These are phyloP conservation scores for Chaenogobius annularis DNA, from an alignment of 2,113 vertebrate species.

Conservation along the genomic window DNA sequence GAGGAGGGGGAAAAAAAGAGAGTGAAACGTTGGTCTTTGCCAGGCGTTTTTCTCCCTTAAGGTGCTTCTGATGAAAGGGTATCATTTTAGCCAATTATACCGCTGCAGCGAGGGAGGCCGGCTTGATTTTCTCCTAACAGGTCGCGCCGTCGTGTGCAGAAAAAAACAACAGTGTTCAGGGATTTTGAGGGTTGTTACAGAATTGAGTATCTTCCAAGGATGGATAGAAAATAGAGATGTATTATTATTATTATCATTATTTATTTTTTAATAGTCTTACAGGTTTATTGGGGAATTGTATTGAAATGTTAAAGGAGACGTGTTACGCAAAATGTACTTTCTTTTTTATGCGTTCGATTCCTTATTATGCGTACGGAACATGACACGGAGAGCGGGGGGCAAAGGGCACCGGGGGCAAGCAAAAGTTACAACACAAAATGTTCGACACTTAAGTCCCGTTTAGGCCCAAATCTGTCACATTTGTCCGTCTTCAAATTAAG, in stretches of 20 bases:
- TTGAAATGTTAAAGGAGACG: too few species aligned
- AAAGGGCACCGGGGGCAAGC: too few species aligned
- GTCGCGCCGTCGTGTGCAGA: conserved; percentile 26
- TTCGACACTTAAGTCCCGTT: too few species aligned
- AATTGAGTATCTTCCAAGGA: not conserved
- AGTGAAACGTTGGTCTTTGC: conserved; percentile 9
- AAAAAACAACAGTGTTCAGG: not conserved
- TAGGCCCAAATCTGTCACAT: too few species aligned
- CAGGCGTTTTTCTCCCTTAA: conserved; percentile 80
- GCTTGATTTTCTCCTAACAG: conserved; percentile 92
- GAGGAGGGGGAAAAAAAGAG: conserved; percentile 52
- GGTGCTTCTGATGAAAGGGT: conserved; percentile 93
- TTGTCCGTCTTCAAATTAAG: too few species aligned
- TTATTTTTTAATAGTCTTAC: not conserved
- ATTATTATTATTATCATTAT: too few species aligned
- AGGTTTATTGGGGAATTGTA: not conserved
- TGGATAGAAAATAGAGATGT: not conserved
- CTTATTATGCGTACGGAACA: too few species aligned
- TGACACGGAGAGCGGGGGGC: too few species aligned
- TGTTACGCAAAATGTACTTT: too few species aligned
- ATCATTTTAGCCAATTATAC: conserved; percentile 97
- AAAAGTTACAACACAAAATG: too few species aligned
- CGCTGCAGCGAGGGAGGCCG: conserved; percentile 80
- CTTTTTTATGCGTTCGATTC: too few species aligned
- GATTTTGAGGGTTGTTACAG: conserved; percentile 1